Evolutionary conservation across 1,140 invertebrate species (phyloP).

Genomic region (Camponotus vicinus): DNA sequence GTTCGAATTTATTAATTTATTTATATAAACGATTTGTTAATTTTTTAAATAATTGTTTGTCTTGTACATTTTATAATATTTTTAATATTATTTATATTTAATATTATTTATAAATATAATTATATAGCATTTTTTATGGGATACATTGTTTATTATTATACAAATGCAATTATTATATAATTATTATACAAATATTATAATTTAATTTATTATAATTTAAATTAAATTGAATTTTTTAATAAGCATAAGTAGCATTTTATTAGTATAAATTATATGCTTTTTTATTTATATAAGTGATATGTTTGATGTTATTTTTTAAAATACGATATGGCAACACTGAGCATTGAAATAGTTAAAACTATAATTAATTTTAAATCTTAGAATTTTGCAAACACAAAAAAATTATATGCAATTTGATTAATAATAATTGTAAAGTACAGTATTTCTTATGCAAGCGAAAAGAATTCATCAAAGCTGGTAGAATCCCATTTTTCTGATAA

Average conservation of each 20-base stretch:
- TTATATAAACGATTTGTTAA: not conserved
- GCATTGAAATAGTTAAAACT: no score
- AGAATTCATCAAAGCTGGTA: no score
- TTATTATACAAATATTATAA: no score
- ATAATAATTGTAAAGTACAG: no score
- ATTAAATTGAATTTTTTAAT: not conserved
- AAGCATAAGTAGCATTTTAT: not conserved
- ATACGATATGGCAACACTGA: not conserved
- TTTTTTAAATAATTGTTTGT: not conserved
- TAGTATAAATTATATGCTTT: not conserved
- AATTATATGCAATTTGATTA: no score
- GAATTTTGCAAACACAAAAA: no score
- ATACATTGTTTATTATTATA: constrained; percentile 7
- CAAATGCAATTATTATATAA: not conserved
- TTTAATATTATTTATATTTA: not conserved
- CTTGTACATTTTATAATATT: not conserved
- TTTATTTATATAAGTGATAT: not conserved
- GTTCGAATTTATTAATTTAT: constrained; percentile 15
- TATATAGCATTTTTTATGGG: not conserved
- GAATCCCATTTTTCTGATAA: no score
- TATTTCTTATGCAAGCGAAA: no score
- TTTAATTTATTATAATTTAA: no score
- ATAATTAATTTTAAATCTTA: no score
- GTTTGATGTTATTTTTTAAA: not conserved
- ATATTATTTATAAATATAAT: not conserved